phyloP scores from a whole-genome alignment of 2,797 vertebrate species.

The Takifugu ocellatus region DNA sequence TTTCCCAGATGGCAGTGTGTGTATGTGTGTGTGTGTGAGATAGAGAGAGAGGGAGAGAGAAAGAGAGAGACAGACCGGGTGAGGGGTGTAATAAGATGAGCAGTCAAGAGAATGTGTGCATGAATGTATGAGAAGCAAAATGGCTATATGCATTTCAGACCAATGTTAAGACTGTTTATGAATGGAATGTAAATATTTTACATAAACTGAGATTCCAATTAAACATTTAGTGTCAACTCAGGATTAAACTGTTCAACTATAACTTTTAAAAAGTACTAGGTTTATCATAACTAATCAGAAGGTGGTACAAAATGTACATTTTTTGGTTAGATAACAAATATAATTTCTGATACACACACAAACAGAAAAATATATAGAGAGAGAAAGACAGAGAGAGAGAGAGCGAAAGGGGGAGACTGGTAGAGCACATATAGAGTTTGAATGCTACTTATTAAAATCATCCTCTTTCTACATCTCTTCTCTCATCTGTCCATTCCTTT shows the following conservation, averaged over 20 bases:
- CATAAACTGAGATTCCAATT: slow-evolving; percentile 9
- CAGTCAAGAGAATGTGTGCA: slow-evolving; percentile 28
- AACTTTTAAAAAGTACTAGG: too few species aligned
- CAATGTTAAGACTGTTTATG: too few species aligned
- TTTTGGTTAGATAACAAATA: too few species aligned
- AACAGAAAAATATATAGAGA: not conserved
- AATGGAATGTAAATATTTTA: not conserved
- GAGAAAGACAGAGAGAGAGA: too few species aligned
- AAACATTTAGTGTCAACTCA: slow-evolving; percentile 13
- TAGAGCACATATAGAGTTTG: too few species aligned
- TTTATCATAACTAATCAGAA: too few species aligned
- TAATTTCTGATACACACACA: not conserved
- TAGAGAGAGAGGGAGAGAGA: slow-evolving; percentile 15
- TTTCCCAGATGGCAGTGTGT: slow-evolving; percentile 78
- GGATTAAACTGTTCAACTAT: not conserved
- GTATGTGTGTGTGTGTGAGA: slow-evolving; percentile 22
- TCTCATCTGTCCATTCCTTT: slow-evolving; percentile 2
- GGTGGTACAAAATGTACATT: too few species aligned
- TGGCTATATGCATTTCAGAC: slow-evolving; percentile 13
- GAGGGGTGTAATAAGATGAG: slow-evolving; percentile 46
- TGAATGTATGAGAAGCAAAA: slow-evolving; percentile 35
- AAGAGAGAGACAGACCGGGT: not conserved
- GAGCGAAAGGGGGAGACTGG: too few species aligned
- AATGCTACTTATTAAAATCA: too few species aligned
- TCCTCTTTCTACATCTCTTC: slow-evolving; percentile 11